phyloP scores from a whole-genome alignment of 2,888 invertebrate species.

The Epirrhoe tristata region DNA sequence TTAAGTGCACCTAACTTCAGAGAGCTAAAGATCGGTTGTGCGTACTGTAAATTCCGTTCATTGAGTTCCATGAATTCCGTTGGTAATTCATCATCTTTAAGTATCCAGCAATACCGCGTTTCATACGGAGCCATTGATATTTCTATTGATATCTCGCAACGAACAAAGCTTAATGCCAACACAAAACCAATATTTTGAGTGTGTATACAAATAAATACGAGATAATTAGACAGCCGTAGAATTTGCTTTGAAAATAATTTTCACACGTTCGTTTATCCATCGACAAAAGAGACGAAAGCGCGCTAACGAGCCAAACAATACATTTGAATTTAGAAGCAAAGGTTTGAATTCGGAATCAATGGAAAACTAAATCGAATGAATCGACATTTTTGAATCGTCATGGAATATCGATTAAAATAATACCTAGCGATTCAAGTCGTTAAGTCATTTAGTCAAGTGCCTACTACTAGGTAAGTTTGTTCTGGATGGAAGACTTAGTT shows the following conservation, averaged over 20 bases:
- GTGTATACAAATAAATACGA: slow-evolving; percentile 21
- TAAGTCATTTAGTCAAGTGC: too few relatives aligned
- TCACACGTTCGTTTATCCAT: slow-evolving; percentile 68
- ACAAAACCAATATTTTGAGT: slow-evolving; percentile 27
- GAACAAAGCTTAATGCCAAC: slow-evolving; percentile 21
- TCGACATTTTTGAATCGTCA: slow-evolving; percentile 61
- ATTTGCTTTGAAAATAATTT: slow-evolving; percentile 48
- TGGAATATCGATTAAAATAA: slow-evolving; percentile 58
- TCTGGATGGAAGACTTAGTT: not conserved
- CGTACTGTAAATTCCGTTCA: too few relatives aligned
- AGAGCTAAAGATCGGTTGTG: too few relatives aligned
- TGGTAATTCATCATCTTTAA: slow-evolving; percentile 10
- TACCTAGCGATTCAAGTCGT: slow-evolving; percentile 64
- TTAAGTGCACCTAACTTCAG: too few relatives aligned
- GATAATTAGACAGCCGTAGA: slow-evolving; percentile 19
- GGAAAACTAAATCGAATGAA: slow-evolving; percentile 78
- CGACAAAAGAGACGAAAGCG: slow-evolving; percentile 59
- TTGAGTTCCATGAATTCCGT: too few relatives aligned
- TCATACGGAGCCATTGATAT: slow-evolving; percentile 27
- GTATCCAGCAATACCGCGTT: slow-evolving; percentile 1
- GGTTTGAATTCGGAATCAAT: slow-evolving; percentile 43
- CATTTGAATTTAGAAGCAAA: slow-evolving; percentile 68
- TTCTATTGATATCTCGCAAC: not conserved
- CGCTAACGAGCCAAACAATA: slow-evolving; percentile 72
- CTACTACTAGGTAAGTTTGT: slow-evolving; percentile 26